phyloP scores from a whole-genome alignment of 2,797 vertebrate genomes.

The Kryptopterus vitreolus region DNA sequence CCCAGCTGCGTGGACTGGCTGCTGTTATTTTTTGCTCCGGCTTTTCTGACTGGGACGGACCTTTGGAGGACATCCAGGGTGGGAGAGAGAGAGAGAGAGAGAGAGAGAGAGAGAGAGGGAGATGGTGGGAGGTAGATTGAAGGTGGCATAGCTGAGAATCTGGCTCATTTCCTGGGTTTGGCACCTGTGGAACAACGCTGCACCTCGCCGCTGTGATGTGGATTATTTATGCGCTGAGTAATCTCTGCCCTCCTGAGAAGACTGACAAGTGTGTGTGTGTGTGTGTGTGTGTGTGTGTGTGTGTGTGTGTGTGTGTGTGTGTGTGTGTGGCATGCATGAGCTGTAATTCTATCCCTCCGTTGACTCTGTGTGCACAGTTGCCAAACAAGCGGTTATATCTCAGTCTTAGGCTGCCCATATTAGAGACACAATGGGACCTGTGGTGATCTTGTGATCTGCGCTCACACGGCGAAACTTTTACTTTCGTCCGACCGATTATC shows the following conservation, averaged over 20 bases:
- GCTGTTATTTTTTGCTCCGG: slow-evolving; percentile 55
- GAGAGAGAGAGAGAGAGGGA: slow-evolving; percentile 31
- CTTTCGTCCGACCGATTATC: slow-evolving; percentile 32
- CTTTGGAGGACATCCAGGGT: slow-evolving; percentile 39
- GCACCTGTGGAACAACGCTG: slow-evolving; percentile 41
- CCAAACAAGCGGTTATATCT: slow-evolving; percentile 35
- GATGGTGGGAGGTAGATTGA: slow-evolving; percentile 34
- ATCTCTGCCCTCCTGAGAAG: slow-evolving; percentile 53
- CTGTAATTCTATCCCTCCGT: slow-evolving; percentile 42
- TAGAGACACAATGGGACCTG: background rate
- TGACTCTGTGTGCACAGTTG: slow-evolving; percentile 33
- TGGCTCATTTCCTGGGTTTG: slow-evolving; percentile 49
- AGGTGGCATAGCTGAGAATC: slow-evolving; percentile 19
- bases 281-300: slow-evolving; percentile 7
- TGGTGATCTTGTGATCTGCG: background rate
- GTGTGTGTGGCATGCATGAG: slow-evolving; percentile 4
- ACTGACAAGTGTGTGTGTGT: slow-evolving; percentile 34
- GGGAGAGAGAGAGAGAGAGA: slow-evolving; percentile 43
- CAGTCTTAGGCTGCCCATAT: slow-evolving; percentile 20
- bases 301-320: slow-evolving; percentile 22
- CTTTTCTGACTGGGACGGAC: slow-evolving; percentile 34
- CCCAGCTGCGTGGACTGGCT: slow-evolving; percentile 56
- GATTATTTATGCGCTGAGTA: slow-evolving; percentile 65
- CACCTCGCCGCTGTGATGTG: slow-evolving; percentile 56
- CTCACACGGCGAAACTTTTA: slow-evolving; percentile 26